Evolutionary conservation across 2,888 invertebrate species (phyloP), one percentile per base, ranked within the genome.

Genomic region (Dastarcus helophoroides): DNA sequence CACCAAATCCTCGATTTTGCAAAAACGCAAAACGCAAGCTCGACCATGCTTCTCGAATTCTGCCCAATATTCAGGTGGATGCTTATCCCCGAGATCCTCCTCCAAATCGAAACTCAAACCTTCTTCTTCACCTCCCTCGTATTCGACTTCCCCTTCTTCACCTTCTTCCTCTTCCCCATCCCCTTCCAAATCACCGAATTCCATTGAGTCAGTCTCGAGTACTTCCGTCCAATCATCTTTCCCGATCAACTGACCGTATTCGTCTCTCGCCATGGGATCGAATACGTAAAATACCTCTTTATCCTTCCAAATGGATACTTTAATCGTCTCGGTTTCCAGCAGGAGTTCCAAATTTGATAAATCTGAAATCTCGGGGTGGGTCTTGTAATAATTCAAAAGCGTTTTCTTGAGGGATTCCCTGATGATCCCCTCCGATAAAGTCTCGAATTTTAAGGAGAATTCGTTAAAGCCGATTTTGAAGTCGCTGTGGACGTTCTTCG

Each of bases 221-320:
- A 12, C 11, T 23, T 7, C 42, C 31, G 51, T 54, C 58, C 58
- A 59, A 11, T 58, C 56, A 8, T 54, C 53, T 29, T 51, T 53
- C 4, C 59, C 58, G 30, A 53, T 54, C 3, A 56, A 43, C 26
- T 53, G 40, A 3, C 60, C 60, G 3, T 34, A 33, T 10, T 49
- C 45, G 38, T 59, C 54, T 14, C 60, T 46, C 3, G 58, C 51
- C 35, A 45, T 50, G 6, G 61, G 52, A 43, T 62, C 62, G 35
- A 60, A 63, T 1, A 58, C 31, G 35, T 51, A 62, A 29, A 41
- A 48, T 3, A 46, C 30, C 4, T 47, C 48, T 3, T 50, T 48
- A 8, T 56, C 53, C 21, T 47, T 48, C 60, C 60, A 61, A 6
- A 58, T 36, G 3, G 53, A 46, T 3, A 57, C 50, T 3, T 51